Evolutionary conservation across 2,888 invertebrate genomes (phyloP), one percentile per base, ranked within the genome.

Genomic region (Mechanitis mazaeus): DNA sequence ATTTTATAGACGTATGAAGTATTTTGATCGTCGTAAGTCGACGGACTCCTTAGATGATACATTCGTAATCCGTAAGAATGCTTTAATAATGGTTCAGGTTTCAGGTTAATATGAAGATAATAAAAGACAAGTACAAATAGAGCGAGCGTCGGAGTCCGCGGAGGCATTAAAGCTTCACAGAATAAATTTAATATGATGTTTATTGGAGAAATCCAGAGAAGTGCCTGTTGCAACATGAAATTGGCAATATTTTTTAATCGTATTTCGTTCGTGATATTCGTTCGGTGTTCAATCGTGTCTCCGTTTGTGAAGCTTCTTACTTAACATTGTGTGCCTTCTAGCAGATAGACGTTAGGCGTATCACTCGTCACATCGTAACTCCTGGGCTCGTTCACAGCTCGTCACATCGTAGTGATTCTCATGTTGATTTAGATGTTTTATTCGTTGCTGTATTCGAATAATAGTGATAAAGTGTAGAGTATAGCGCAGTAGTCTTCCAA

Each of bases 301-400:
- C 42, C 11, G 42, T 42, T 85, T 83, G 87, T 85, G 86, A 88
- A 85, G 90, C 90, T 90, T 88, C 87, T 87, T 85, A 85, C 85
- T 89, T 80, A 88, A 88, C 87, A 88, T 87, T 87, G 84, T 89
- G 90, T 90, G 90, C 90, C 90, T 90, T 90, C 88, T 90, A 89
- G 89, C 89, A 81, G 82, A 79, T 89, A 89, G 85, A 84, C 78
- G 81, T 86, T 86, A 87, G 87, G 87, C 89, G 83, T 85, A 85
- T 82, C 86, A 79, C 75, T 83, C 84, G 75, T 82, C 78, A 84
- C 81, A 83, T 78, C 83, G 81, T 81, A 75, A 75, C 59, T 59
- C 62, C 60, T 64, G 60, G 55, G 64, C 63, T 68, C 42, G 60
- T 65, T 67, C 63, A 61, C 64, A 58, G 59, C 58, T 64, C 57